phyloP scores from a whole-genome alignment of 2,888 invertebrate genomes.

The Hemistola chrysoprasaria region DNA sequence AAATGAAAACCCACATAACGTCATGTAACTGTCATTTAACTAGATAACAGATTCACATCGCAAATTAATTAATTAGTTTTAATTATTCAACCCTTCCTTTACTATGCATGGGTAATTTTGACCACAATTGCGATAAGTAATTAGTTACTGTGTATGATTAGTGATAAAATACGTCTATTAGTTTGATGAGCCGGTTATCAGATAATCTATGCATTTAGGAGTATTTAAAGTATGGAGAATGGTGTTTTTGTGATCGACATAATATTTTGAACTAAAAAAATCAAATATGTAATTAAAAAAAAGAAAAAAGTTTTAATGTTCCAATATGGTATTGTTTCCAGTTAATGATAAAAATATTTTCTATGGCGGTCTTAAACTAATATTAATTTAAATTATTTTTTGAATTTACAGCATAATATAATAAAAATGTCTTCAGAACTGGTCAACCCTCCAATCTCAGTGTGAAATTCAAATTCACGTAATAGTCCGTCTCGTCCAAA shows the following conservation, averaged over 20 bases:
- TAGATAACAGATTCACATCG: constrained; percentile 47
- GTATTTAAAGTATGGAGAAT: too few species aligned
- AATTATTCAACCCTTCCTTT: constrained; percentile 66
- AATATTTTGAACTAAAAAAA: too few species aligned
- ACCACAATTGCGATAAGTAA: constrained; percentile 23
- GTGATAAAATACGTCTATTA: constrained; percentile 10
- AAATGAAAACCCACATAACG: constrained; percentile 54
- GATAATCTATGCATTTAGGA: not conserved
- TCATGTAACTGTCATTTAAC: constrained; percentile 62
- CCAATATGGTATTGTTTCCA: too few species aligned
- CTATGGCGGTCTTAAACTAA: too few species aligned
- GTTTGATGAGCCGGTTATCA: constrained; percentile 5
- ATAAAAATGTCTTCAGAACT: constrained; percentile 21
- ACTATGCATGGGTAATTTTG: constrained; percentile 28
- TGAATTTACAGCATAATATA: too few species aligned
- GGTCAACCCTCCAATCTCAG: constrained; percentile 39
- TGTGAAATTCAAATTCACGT: constrained; percentile 40
- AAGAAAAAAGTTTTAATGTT: too few species aligned
- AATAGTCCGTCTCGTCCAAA: constrained; percentile 48
- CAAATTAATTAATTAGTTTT: constrained; percentile 61
- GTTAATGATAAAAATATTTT: too few species aligned
- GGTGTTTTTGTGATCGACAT: too few species aligned
- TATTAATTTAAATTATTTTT: too few species aligned
- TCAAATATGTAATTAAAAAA: too few species aligned
- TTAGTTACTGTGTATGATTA: constrained; percentile 10